These are phyloP conservation scores for Mesochorus sp. DNA, from an alignment of 2,888 invertebrate genomes.

Conservation along the genomic window DNA sequence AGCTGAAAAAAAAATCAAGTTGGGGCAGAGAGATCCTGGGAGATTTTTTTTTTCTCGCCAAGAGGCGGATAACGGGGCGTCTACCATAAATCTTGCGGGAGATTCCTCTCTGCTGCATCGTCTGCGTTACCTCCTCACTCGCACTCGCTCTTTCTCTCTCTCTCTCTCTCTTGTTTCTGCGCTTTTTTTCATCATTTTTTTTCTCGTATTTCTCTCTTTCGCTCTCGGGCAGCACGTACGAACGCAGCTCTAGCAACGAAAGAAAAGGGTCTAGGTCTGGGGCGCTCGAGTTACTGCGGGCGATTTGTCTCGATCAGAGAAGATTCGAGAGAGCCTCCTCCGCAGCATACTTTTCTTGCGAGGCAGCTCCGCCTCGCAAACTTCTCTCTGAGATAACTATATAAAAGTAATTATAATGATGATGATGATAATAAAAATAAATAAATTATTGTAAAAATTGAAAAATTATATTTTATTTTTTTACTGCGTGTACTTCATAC, in stretches of 20 bases:
- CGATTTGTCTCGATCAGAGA: constrained; percentile 67
- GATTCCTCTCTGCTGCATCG: constrained; percentile 63
- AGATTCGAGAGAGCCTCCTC: constrained; percentile 30
- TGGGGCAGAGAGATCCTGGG: constrained; percentile 36
- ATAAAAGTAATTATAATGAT: not conserved
- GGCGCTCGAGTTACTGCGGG: constrained; percentile 68
- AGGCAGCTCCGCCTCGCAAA: constrained; percentile 29
- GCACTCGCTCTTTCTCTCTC: constrained; percentile 21
- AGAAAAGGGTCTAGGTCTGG: constrained; percentile 41
- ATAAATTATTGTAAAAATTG: not conserved
- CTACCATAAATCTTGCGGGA: constrained; percentile 65
- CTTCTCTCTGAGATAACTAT: constrained; percentile 11
- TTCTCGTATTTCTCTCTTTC: constrained; percentile 46
- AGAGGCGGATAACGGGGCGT: constrained; percentile 62
- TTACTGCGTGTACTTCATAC: no score
- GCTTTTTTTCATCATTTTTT: constrained; percentile 24
- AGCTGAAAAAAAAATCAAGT: constrained; percentile 1
- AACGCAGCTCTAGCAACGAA: constrained; percentile 32
- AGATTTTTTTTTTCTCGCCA: constrained; percentile 40
- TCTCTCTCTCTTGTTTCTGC: constrained; percentile 25
- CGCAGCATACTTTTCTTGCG: constrained; percentile 12
- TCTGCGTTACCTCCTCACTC: constrained; percentile 53
- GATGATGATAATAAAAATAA: not conserved
- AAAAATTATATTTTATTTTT: not conserved
- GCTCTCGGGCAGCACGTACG: constrained; percentile 31